Percentiles rank a stretch among this genome's conserved stretches.
Conservation (phyloP, 2,888 invertebrate genomes). For the Cantharis nigra region DNA sequence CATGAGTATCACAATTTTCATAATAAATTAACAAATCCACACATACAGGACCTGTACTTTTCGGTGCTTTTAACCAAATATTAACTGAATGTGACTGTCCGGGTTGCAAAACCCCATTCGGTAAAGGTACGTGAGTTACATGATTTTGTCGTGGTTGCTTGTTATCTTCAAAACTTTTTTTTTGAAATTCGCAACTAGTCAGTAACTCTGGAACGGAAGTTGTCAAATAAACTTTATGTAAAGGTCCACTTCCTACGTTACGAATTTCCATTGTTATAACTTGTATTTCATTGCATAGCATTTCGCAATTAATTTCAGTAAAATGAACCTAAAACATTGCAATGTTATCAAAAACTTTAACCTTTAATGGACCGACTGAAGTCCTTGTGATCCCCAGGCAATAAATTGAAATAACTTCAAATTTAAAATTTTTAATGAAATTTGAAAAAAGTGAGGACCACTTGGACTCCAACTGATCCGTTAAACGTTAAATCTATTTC, state of each 20-base stretch:
- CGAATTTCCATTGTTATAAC: slow-evolving; percentile 68
- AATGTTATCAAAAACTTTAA: not conserved
- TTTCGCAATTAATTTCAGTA: slow-evolving; percentile 55
- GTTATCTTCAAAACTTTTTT: slow-evolving; percentile 38
- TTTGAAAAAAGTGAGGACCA: no score
- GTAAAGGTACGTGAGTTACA: slow-evolving; percentile 54
- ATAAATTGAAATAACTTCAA: no score
- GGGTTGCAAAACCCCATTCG: slow-evolving; percentile 58
- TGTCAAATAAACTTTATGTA: slow-evolving; percentile 67
- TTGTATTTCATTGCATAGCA: slow-evolving; percentile 76
- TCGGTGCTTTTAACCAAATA: slow-evolving; percentile 74
- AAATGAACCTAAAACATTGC: slow-evolving; percentile 19
- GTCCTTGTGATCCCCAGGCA: no score
- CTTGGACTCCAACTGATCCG: no score
- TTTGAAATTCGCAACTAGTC: slow-evolving; percentile 47
- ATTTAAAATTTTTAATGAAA: no score
- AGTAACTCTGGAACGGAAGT: slow-evolving; percentile 71
- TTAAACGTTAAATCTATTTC: no score
- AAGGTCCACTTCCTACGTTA: slow-evolving; percentile 70
- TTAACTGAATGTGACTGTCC: slow-evolving; percentile 59
- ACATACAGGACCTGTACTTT: slow-evolving; percentile 64
- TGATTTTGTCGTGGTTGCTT: slow-evolving; percentile 53
- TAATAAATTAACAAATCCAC: slow-evolving; percentile 77
- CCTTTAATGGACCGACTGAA: no score
- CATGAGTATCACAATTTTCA: slow-evolving; percentile 57